Evolutionary conservation across 2,797 vertebrate species (phyloP).

Genomic region (Danio tinwini): DNA sequence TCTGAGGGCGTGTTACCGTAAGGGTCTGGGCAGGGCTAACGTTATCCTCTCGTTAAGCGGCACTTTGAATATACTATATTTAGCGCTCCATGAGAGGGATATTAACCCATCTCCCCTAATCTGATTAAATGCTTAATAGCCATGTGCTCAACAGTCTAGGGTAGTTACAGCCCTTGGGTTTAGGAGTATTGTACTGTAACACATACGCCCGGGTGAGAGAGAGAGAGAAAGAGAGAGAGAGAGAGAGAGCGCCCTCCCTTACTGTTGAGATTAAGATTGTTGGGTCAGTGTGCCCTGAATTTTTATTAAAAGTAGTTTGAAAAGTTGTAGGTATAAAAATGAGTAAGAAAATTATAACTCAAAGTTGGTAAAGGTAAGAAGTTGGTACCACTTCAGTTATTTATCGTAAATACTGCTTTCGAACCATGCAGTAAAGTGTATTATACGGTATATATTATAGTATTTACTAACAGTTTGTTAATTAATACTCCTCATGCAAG

Average conservation of each 20-base stretch:
- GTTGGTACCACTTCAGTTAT: no score
- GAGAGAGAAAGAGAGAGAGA: slow-evolving; percentile 8
- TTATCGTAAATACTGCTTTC: no score
- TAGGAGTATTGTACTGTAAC: slow-evolving; percentile 70
- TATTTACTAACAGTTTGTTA: no score
- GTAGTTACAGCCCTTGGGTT: slow-evolving; percentile 66
- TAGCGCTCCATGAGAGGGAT: slow-evolving; percentile 77
- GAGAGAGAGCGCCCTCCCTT: slow-evolving; percentile 21
- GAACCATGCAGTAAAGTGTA: no score
- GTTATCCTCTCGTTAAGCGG: slow-evolving; percentile 73
- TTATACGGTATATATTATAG: no score
- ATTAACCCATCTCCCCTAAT: slow-evolving; percentile 80
- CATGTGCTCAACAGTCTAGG: slow-evolving; percentile 66
- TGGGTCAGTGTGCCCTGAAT: slow-evolving; percentile 55
- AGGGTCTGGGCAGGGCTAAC: slow-evolving; percentile 51
- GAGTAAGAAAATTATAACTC: neutral
- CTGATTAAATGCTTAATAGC: slow-evolving; percentile 77
- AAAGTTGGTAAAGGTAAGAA: no score
- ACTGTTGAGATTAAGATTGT: slow-evolving; percentile 9
- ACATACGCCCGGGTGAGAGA: slow-evolving; percentile 53
- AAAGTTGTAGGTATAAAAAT: neutral
- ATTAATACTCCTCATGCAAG: no score
- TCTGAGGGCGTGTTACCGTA: slow-evolving; percentile 2
- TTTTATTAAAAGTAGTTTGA: neutral
- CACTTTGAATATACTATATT: slow-evolving; percentile 74